A percentile compares a stretch with the other conserved stretches of the same genome.
Conservation (phyloP, 2,797 vertebrate genomes). For the Danio tinwini region DNA sequence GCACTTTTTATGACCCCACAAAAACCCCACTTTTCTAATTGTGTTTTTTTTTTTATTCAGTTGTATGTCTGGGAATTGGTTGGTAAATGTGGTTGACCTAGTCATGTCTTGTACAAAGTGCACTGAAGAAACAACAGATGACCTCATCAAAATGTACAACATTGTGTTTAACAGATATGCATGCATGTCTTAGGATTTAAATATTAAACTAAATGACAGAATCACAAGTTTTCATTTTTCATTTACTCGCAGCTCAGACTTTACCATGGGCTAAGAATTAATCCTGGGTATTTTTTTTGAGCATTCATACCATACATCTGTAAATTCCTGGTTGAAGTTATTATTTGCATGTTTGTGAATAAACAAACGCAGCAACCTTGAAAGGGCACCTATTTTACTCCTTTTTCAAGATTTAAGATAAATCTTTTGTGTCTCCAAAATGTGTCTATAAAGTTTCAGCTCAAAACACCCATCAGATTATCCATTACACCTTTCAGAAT, state of each 20-base stretch:
- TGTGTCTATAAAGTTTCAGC: too few relatives aligned
- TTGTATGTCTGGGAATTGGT: background rate
- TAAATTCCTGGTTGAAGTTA: background rate
- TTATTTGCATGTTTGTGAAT: background rate
- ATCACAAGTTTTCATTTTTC: background rate
- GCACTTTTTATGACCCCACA: background rate
- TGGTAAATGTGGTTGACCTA: background rate
- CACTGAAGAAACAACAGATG: background rate
- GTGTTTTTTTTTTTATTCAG: background rate
- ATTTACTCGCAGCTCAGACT: background rate
- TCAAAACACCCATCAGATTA: too few relatives aligned
- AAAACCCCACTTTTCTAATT: background rate
- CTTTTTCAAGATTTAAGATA: too few relatives aligned
- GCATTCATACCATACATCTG: background rate
- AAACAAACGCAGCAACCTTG: background rate
- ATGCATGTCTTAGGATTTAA: background rate
- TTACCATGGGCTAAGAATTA: background rate
- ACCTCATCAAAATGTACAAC: background rate
- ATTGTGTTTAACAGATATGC: background rate
- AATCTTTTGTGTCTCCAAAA: too few relatives aligned
- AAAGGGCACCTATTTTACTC: too few relatives aligned
- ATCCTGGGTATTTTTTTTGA: background rate
- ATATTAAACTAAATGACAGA: background rate
- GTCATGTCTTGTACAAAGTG: slow-evolving; percentile 1
- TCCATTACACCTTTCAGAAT: too few relatives aligned